Base-by-base conservation (phyloP, 2,888 invertebrate genomes). In the Nineta flava region DNA sequence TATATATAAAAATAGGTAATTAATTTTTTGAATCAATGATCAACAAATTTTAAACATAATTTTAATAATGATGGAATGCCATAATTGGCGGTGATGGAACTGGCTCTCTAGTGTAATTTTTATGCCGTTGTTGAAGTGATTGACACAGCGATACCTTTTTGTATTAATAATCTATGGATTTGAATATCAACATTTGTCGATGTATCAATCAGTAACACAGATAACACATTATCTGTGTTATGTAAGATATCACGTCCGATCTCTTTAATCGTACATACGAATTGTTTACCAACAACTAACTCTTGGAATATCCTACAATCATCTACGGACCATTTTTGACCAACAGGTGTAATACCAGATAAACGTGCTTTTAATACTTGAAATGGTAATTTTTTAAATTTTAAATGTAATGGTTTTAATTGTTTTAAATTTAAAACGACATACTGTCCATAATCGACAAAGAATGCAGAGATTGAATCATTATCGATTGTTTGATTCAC, bases 271-370 rank as follows among this genome's bases (percentile, higher is more conserved):
- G 79, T 63, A 0, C 84, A 81, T 12, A 82, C 82, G 54, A 87
- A 83, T 48, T 75, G 71, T 57, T 79, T 78, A 34, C 79, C 76
- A 34, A 79, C 76, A 6, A 84, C 81, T 53, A 87, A 60, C 55
- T 81, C 71, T 58, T 83, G 80, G 62, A 88, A 88, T 52, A 76
- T 68, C 48, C 82, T 66, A 58, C 83, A 83, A 64, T 86, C 85
- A 56, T 82, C 80, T 55, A 81, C 76, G 0, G 77, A 72, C 83
- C 84, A 85, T 64, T 84, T 71, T 10, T 44, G 15, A 17, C 63
- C 63, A 52, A 69, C 64, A 19, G 60, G 65, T 41, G 77, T 58
- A 55, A 50, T 50, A 53, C 12, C 16, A 56, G 70, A 62, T 47
- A 82, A 63, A 65, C 72, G 75, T 9, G 81, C 81, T 58, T 75